Base-by-base conservation (phyloP, 2,888 invertebrate species). In the Drosophila pseudotalamancana region DNA sequence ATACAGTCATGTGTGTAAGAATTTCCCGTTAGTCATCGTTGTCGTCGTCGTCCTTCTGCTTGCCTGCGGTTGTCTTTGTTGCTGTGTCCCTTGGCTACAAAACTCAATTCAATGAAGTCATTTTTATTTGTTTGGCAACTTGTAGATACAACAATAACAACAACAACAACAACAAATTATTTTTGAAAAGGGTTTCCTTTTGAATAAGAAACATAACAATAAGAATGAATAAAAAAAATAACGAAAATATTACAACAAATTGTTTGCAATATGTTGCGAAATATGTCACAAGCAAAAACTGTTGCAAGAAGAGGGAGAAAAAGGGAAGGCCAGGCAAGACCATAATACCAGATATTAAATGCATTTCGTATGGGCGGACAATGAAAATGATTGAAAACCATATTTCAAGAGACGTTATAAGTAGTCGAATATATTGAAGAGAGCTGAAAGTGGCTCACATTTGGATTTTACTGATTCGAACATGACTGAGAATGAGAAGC, bases 41-140 rank as follows among this genome's bases (percentile, higher is more conserved):
- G 35, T 59, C 16, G 51, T 45, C 32, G 19, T 46, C 40, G 32
- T 49, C 6, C 35, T 53, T 14, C 34, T n/a, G n/a, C n/a, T 37
- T 53, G 42, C 35, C 18, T 51, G 56, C 60, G 42, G 60, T 60
- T 53, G 70, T 46, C 5, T 57, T 53, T 35, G 19, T 29, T 16
- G 19, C 6, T 45, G 54, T 19, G 62, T 63, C 63, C 72, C 77
- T 53, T 40, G 60, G 66, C 66, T 67, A 49, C 61, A 65, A 65
- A 77, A 79, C 55, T 79, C 80, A 83, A 83, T 82, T 80, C 77
- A 86, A 83, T 86, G 67, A 86, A 83, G 71, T 81, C 86, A 82
- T 77, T 86, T 83, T 73, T 86, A 83, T 82, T 86, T 86, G 83
- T 86, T 86, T 71, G 80, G 46, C 73, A 76, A 74, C 69, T 68